Base-by-base conservation (phyloP, 2,797 vertebrate species). In the Columba guinea region DNA sequence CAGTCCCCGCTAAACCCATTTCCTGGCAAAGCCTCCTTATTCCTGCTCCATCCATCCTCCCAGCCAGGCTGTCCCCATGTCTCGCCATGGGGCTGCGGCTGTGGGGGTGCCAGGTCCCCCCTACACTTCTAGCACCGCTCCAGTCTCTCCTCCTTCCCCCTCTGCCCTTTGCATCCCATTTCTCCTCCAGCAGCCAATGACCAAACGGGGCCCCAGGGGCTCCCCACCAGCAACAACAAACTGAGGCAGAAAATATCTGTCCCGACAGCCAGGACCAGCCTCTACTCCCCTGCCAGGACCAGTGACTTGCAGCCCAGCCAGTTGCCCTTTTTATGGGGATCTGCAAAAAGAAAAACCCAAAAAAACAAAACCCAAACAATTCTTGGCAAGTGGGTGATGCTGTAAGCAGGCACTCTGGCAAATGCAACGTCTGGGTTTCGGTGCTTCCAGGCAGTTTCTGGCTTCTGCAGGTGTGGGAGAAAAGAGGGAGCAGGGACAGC, bases 111-210 rank as follows among this genome's bases (percentile, higher is more conserved):
- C 0, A 8, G 8, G 11, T 52, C 51, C 24, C 7, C 20, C 10
- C 73, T 4, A 0, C 2, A 6, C 37, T 79, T 32, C 35, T 88
- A 91, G 46, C 28, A 52, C 34, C 3, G 0, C 58, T 90, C 52
- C 87, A 91, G 78, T 68, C n/a, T 84, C 69, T 94, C 46, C 71
- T 92, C 78, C 68, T 95, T 82, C 81, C 63, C 62, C 10, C 18
- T 32, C 52, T 69, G 96, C 94, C 91, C 95, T 95, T 87, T 96
- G 93, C 67, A 59, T 95, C 63, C 46, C 10, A 52, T 94, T 87
- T 91, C 75, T 92, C 18, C 55, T 51, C 15, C 13, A 2, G 13
- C 75, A 85, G 58, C 32, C 3, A 0, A 60, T 74, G 78, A 85
- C 87, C 62, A 93, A 90, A 88, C 0, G 26, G 53, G 53, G 7